phyloP scores from a whole-genome alignment of 2,113 vertebrate species.

The Eonycteris spelaea region DNA sequence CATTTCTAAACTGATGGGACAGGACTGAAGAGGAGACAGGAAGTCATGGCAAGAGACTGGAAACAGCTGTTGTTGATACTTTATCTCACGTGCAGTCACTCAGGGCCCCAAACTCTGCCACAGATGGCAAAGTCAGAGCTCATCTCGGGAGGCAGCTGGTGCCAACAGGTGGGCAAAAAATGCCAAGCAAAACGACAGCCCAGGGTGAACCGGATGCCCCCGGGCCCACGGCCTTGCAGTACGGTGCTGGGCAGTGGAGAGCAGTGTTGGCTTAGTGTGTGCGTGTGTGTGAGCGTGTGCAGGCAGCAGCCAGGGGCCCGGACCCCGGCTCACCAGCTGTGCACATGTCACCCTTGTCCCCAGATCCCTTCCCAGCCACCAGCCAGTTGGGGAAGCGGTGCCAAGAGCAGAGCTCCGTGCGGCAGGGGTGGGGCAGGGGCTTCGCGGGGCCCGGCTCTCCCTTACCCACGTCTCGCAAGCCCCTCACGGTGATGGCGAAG shows the following conservation, averaged over 20 bases:
- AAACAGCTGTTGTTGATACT: neutral
- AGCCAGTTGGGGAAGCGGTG: fast-evolving
- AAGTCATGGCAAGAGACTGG: neutral
- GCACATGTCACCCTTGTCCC: neutral
- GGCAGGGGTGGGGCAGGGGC: neutral
- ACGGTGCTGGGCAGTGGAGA: neutral
- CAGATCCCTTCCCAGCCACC: neutral
- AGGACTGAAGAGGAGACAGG: too few species aligned
- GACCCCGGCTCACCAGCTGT: neutral
- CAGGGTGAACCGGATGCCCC: too few species aligned
- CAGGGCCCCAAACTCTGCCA: neutral
- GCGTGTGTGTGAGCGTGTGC: neutral
- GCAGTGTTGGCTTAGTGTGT: neutral
- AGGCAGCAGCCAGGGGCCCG: neutral
- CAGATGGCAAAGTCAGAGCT: neutral
- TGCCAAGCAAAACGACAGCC: too few species aligned
- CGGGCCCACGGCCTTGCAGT: neutral
- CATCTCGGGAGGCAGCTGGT: neutral
- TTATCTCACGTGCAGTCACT: neutral
- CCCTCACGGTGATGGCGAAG: constrained; percentile 93
- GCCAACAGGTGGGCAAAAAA: neutral
- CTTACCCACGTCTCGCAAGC: constrained; percentile 95
- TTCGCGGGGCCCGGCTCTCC: neutral
- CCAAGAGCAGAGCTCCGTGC: neutral
- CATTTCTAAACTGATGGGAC: too few species aligned